Evolutionary conservation across 1,140 invertebrate species (phyloP).

Genomic region (Armadillidium nasatum): DNA sequence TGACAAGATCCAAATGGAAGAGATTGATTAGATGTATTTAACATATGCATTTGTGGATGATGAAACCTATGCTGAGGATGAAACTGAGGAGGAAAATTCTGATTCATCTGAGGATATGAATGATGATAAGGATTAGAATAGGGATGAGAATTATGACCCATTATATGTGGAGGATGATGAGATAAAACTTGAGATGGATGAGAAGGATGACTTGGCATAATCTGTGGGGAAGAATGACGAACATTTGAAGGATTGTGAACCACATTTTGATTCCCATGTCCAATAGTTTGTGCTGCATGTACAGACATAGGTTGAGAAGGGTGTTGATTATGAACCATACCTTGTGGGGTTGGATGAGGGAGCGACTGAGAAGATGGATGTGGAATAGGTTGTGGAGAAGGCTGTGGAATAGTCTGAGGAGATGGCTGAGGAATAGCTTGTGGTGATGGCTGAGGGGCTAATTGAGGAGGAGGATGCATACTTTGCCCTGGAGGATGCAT

Average conservation of each 20-base stretch:
- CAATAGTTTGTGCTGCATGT: not conserved
- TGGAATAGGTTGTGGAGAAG: not conserved
- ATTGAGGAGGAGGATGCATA: not conserved
- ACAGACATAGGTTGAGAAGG: not conserved
- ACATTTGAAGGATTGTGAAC: not conserved
- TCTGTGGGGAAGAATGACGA: not conserved
- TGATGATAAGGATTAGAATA: constrained; percentile 3
- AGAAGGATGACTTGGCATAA: not conserved
- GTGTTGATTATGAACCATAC: not conserved
- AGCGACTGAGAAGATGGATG: not conserved
- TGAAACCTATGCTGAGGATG: constrained; percentile 1
- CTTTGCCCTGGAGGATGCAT: not conserved
- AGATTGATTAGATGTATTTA: not conserved
- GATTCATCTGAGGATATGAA: constrained; percentile 3
- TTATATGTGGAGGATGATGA: not conserved
- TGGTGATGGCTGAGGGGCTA: not conserved
- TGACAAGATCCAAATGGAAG: not conserved
- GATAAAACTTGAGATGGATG: not conserved
- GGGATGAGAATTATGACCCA: not conserved
- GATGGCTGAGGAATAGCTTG: not conserved
- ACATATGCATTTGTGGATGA: not conserved
- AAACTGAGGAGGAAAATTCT: not conserved
- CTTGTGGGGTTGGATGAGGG: not conserved
- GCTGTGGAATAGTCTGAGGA: not conserved
- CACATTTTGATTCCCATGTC: constrained; percentile 5